Evolutionary conservation across 2,113 vertebrate genomes (phyloP), one percentile per base, ranked within the genome.

Genomic region (Callospermophilus lateralis): DNA sequence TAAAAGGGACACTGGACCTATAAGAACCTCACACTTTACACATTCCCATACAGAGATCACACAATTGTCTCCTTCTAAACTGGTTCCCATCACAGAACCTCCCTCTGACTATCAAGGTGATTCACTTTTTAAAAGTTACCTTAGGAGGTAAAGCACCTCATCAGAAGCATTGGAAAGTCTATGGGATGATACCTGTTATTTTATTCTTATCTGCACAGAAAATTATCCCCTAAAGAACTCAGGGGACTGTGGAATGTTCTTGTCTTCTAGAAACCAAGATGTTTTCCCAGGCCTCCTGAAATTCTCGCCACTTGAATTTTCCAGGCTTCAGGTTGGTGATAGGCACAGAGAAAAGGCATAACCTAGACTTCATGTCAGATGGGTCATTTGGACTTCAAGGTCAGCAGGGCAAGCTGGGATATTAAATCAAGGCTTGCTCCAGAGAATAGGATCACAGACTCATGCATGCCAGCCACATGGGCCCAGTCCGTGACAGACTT

Each of bases 111-210:
- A 81, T 53, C 51, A 68, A 63, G 28, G 91, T 93, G 86, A 97
- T 51, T 95, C 74, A 80, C 19, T 77, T 76, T 96, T 89, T 63
- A 81, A 76, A 97, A 90, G 86, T 53, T 94, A 90, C 42, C 39
- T 88, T 84, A 83, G 39, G 17, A 76, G 30, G 17, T 24, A 81
- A 74, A 39, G 67, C 26, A 91, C 53, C 84, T 95, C 65, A 65
- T 87, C 65, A 80, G 80, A 80, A 92, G n/a, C 37, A 4, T 74
- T 39, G 30, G 68, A 37, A 90, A 77, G 30, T 63, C 74, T 80
- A n/a, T 55, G 30, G 22, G 70, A 72, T 67, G 61, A 83, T 61
- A 93, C 83, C 78, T 83, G 26, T 68, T 89, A 15, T 76, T 67
- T 80, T 19, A 91, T 8, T 84, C 37, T 96, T 88, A 92, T 77